Base-by-base conservation (phyloP, 2,888 invertebrate genomes). In the Tetropium fuscum region DNA sequence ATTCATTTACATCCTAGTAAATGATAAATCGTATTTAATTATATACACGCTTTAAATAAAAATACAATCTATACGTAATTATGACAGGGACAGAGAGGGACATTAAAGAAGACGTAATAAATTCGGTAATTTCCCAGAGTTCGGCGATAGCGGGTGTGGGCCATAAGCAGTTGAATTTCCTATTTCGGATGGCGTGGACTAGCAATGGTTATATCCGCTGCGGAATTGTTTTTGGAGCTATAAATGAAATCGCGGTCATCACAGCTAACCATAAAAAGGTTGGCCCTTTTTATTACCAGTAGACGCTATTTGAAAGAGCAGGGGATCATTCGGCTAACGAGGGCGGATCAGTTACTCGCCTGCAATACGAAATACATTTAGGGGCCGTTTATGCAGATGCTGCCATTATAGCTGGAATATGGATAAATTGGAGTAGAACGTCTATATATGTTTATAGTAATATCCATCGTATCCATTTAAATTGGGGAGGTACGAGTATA, bases 221-320 rank as follows among this genome's bases (percentile, higher is more conserved):
- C 22, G 19, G 60, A 58, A 64, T 64, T 64, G 63, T 64, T 60
- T 58, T 55, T 58, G 41, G 36, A 58, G 55, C 58, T 51, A 64
- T 64, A 64, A 64, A 64, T 58, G 63, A 64, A 64, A 64, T 53
- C 58, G 47, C 53, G 60, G 63, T 57, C 63, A 53, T 64, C 58
- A 64, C 51, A 48, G 60, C 53, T 38, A 64, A 64, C 63, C 53
- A 60, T 60, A 64, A 64, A 64, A 64, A 58, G 63, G 63, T 56
- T 60, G 63, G 60, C 55, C 63, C 63, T 60, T 51, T 63, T 64
- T 60, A 64, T 60, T 58, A 60, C 49, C 47, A 38, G 41, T 41
- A 32, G 53, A 22, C 5, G 34, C 20, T 34, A 25, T 43, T 41
- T 40, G 43, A 34, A 53, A 41, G 34, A 32, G 32, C 41, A 20